Conservation (phyloP, 2,797 vertebrate species). For the Salmo trutta region DNA sequence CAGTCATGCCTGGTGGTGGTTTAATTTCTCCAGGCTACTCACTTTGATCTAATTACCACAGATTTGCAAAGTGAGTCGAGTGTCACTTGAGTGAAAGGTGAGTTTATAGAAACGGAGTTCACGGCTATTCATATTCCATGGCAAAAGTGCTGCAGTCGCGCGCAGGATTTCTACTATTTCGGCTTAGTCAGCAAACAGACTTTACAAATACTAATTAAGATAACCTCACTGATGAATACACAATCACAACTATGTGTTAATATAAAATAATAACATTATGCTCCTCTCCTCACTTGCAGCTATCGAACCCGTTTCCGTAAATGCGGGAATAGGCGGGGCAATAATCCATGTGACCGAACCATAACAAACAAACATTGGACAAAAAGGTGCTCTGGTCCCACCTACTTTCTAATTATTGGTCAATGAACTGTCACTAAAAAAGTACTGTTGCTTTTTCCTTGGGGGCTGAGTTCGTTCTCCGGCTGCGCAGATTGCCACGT, state of each 20-base stretch:
- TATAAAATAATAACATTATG: background rate
- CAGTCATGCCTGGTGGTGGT: conserved; percentile 4
- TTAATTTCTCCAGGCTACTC: background rate
- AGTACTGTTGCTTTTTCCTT: background rate
- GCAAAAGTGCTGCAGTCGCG: background rate
- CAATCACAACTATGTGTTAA: background rate
- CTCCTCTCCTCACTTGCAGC: too few relatives aligned
- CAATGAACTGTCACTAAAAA: background rate
- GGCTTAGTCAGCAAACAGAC: too few relatives aligned
- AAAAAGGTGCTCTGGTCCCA: background rate
- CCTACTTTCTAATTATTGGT: conserved; percentile 49
- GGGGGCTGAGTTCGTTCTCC: background rate
- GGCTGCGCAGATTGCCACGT: conserved; percentile 73
- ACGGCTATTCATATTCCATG: background rate
- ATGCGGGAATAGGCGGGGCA: conserved; percentile 11
- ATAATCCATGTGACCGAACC: background rate
- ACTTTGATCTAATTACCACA: background rate
- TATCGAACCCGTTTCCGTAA: conserved; percentile 16
- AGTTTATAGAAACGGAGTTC: too few relatives aligned
- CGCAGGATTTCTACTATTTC: background rate
- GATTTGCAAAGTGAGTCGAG: too few relatives aligned
- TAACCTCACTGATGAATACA: background rate
- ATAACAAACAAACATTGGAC: conserved; percentile 48
- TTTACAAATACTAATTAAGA: background rate
- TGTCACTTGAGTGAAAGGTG: too few relatives aligned